A percentile compares a stretch with the other conserved stretches of the same genome.
phyloP scores from a whole-genome alignment of 2,797 vertebrate genomes.

The Alcedo quadribrachys region DNA sequence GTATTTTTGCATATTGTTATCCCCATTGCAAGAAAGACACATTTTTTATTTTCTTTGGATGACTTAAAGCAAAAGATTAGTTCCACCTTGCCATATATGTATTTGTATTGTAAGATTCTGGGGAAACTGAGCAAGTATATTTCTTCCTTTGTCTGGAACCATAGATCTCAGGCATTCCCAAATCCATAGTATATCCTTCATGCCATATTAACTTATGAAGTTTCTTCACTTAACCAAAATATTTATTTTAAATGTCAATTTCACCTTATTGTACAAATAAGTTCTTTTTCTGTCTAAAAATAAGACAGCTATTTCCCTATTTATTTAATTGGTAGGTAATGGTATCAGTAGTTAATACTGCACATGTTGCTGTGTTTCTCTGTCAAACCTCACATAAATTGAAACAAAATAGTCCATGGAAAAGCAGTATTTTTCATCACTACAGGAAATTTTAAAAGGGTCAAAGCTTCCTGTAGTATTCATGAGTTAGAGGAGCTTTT shows the following conservation, averaged over 20 bases:
- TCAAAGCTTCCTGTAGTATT: conserved; percentile 13
- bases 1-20: neutral
- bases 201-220: neutral
- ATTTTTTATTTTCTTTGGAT: neutral
- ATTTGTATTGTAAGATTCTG: neutral
- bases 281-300: neutral
- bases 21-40: neutral
- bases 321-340: neutral
- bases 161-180: neutral
- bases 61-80: neutral
- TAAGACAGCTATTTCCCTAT: neutral
- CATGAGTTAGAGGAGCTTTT: neutral
- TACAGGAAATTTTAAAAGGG: neutral
- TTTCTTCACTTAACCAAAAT: neutral
- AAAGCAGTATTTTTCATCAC: neutral
- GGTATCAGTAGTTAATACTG: neutral
- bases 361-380: neutral
- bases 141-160: neutral
- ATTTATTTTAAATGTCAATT: neutral
- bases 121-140: neutral
- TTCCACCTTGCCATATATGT: neutral
- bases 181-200: neutral
- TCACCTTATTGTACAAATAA: neutral
- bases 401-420: neutral
- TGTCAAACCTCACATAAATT: neutral